Percentiles rank a stretch among this genome's conserved stretches.
Conservation (phyloP, 2,113 vertebrate genomes). For the Eretmochelys imbricata region DNA sequence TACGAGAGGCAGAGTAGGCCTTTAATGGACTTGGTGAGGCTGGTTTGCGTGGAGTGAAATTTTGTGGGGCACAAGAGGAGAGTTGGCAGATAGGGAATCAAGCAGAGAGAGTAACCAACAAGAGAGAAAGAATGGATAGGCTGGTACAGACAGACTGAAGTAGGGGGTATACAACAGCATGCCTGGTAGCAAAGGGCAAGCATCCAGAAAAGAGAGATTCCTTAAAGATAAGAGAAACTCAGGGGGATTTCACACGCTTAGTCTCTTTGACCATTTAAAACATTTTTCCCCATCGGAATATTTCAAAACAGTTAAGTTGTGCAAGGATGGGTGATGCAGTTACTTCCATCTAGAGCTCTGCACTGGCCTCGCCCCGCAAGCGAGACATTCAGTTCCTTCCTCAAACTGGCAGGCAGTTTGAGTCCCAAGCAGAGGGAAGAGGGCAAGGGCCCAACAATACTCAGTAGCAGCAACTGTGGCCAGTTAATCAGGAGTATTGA, state of each 20-base stretch:
- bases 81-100: neutral
- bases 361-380: neutral
- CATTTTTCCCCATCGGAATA: neutral
- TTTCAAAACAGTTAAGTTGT: neutral
- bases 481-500: fast-evolving
- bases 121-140: neutral
- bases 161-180: neutral
- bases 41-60: neutral
- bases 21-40: neutral
- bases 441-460: neutral
- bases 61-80: neutral
- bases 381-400: neutral
- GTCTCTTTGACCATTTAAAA: neutral
- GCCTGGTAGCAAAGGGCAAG: neutral
- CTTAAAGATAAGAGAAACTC: neutral
- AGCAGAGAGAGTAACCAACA: neutral
- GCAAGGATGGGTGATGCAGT: neutral
- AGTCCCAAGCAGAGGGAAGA: neutral
- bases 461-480: neutral
- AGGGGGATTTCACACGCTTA: neutral
- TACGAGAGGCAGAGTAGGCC: neutral
- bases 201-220: neutral
- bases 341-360: neutral
- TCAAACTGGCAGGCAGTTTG: neutral
- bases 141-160: neutral